These are phyloP conservation scores for Emydocephalus ijimae DNA, from an alignment of 2,113 vertebrate genomes.

Conservation along the genomic window DNA sequence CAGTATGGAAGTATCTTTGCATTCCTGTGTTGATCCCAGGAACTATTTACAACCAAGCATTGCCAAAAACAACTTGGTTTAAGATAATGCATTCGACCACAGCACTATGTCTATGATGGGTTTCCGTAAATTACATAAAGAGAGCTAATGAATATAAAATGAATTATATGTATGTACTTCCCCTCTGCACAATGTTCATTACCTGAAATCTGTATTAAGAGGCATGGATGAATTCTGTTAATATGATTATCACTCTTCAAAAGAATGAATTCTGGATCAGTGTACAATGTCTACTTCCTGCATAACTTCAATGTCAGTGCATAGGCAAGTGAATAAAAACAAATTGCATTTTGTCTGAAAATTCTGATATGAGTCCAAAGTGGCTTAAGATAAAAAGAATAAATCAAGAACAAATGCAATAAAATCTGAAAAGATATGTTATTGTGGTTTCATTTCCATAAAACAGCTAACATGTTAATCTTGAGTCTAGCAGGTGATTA, in stretches of 20 bases:
- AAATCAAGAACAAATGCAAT: background rate
- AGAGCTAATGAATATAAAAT: background rate
- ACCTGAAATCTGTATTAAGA: background rate
- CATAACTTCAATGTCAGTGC: background rate
- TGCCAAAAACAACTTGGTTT: background rate
- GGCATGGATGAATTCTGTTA: background rate
- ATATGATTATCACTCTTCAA: background rate
- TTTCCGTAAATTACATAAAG: background rate
- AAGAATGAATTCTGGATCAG: background rate
- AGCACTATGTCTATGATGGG: background rate
- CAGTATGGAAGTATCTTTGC: background rate
- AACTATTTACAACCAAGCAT: background rate
- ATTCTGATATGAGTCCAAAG: background rate
- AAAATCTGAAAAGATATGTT: background rate
- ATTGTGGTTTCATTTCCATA: background rate
- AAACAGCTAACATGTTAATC: background rate
- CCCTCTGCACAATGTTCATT: background rate
- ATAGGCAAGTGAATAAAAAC: background rate
- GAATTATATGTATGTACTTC: background rate
- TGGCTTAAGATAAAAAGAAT: background rate
- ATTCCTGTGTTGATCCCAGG: background rate
- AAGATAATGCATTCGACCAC: background rate
- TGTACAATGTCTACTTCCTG: background rate
- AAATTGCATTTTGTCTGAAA: background rate
- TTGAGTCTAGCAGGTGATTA: background rate